Evolutionary conservation across 23 tunicate genomes (phyloP).

Genomic region (Aplidium turbinatum): DNA sequence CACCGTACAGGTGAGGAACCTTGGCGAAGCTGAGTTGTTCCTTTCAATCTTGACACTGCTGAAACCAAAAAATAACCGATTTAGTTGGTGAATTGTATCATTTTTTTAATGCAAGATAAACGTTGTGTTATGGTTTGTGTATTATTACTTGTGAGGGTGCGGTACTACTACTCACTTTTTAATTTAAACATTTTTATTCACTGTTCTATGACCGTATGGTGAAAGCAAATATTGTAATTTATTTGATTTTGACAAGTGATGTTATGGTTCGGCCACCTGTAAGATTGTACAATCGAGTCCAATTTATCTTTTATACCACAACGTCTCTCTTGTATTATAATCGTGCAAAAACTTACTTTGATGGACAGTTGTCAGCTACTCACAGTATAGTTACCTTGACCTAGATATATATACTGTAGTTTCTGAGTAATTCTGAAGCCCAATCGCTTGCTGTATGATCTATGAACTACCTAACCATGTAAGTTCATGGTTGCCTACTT

Average conservation of each 20-base stretch:
- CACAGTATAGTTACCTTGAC: too few relatives aligned
- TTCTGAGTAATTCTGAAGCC: too few relatives aligned
- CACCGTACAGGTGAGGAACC: constrained; percentile 19
- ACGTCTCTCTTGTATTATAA: too few relatives aligned
- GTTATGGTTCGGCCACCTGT: background rate
- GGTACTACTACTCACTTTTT: too few relatives aligned
- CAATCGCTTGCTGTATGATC: too few relatives aligned
- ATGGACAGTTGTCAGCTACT: too few relatives aligned
- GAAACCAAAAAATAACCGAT: constrained; percentile 29
- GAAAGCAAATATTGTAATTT: background rate
- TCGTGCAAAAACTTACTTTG: too few relatives aligned
- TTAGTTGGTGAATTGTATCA: constrained; percentile 32
- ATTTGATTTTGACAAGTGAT: background rate
- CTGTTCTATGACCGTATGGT: background rate
- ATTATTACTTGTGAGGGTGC: background rate
- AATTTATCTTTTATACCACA: background rate
- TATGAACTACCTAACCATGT: too few relatives aligned
- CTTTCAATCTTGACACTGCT: constrained; percentile 7
- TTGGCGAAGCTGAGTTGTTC: constrained; percentile 23
- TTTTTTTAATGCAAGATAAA: background rate
- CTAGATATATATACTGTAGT: too few relatives aligned
- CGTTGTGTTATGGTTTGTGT: background rate
- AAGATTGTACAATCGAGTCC: background rate
- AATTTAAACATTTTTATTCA: too few relatives aligned
- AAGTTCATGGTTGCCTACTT: too few relatives aligned